phyloP scores from a whole-genome alignment of 2,797 vertebrate genomes.

The Pangasius krempfi region DNA sequence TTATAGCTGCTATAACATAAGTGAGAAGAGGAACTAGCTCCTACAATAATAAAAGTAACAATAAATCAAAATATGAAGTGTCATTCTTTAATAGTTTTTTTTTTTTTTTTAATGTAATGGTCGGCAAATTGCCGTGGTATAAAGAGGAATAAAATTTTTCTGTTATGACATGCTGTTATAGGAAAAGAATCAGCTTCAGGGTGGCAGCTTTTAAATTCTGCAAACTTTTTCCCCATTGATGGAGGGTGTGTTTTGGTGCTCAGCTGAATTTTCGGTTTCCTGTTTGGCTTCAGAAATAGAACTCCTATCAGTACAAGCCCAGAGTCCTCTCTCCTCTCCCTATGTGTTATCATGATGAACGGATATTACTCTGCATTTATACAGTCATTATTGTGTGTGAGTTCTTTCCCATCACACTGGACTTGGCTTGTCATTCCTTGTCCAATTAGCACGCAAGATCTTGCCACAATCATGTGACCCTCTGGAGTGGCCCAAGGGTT shows the following conservation, averaged over 20 bases:
- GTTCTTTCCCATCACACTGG: conserved; percentile 4
- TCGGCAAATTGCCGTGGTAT: not conserved
- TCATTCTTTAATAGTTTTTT: not conserved
- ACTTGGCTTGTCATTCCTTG: conserved; percentile 24
- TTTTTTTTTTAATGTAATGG: not conserved
- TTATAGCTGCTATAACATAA: not conserved
- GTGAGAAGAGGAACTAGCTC: not conserved
- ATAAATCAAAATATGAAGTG: not conserved
- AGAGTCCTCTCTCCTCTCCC: not conserved
- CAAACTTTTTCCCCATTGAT: not conserved
- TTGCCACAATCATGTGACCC: conserved; percentile 32
- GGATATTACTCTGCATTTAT: not conserved
- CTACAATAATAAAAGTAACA: not conserved
- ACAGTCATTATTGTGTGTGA: too few species aligned
- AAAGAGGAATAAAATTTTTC: not conserved
- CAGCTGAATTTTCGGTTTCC: conserved; percentile 1
- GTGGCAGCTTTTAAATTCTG: not conserved
- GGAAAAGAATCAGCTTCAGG: not conserved
- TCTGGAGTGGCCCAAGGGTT: conserved; percentile 31
- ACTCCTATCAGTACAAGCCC: conserved; percentile 2
- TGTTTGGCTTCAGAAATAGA: conserved; percentile 1
- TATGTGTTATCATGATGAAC: not conserved
- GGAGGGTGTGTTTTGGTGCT: conserved; percentile 16
- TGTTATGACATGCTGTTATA: not conserved
- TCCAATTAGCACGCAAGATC: conserved; percentile 48